Evolutionary conservation across 2,113 vertebrate species (phyloP).

Genomic region (Carassius auratus): DNA sequence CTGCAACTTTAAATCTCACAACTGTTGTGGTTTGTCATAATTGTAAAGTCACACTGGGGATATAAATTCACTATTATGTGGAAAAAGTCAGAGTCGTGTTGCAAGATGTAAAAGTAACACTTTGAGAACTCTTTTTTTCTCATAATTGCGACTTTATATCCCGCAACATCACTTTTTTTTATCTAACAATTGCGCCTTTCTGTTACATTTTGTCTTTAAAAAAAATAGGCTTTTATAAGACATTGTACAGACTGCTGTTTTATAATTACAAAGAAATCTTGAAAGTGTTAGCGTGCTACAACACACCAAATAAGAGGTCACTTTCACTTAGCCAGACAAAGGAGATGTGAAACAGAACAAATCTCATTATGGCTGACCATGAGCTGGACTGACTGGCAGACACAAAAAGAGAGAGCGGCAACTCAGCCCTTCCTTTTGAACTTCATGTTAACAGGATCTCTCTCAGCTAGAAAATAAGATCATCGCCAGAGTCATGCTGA

Average conservation of each 20-base stretch:
- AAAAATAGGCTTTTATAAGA: neutral
- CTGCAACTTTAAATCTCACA: neutral
- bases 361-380: conserved; percentile 21
- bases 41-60: too few species aligned
- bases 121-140: too few species aligned
- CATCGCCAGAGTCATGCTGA: conserved; percentile 48
- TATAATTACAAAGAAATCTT: neutral
- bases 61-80: too few species aligned
- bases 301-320: neutral
- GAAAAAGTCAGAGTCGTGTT: too few species aligned
- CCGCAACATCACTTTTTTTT: too few species aligned
- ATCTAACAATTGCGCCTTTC: too few species aligned
- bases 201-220: too few species aligned
- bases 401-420: neutral
- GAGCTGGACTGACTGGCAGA: neutral
- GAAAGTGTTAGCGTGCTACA: neutral
- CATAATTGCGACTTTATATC: too few species aligned
- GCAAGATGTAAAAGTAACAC: too few species aligned
- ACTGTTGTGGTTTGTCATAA: neutral
- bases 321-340: conserved; percentile 10
- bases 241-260: neutral
- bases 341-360: conserved; percentile 2
- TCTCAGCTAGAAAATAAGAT: conserved; percentile 27
- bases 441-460: conserved; percentile 44
- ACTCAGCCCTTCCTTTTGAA: conserved; percentile 19